Percentiles rank a stretch among this genome's conserved stretches.
These are phyloP conservation scores for Catalaphyllia jardinei DNA, from an alignment of 64 coral and sea anemone species.

Conservation along the genomic window DNA sequence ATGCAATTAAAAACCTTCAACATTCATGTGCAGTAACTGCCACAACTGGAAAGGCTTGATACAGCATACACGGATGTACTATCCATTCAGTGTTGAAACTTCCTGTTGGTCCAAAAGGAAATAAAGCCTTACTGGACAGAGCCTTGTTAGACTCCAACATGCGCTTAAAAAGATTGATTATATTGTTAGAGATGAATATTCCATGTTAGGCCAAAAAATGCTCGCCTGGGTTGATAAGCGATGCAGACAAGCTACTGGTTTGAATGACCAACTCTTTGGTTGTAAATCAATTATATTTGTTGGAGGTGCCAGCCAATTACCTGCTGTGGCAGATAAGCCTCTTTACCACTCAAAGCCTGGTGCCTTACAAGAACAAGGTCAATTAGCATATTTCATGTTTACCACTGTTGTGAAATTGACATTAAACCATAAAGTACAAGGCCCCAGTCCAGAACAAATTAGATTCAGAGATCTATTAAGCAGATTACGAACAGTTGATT, in stretches of 20 bases:
- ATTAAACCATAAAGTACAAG: conserved; percentile 12
- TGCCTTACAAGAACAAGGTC: conserved; percentile 15
- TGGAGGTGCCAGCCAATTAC: conserved; percentile 34
- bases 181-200: conserved; percentile 50
- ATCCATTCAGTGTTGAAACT: conserved; percentile 33
- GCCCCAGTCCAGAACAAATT: not conserved
- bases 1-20: conserved; percentile 27
- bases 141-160: conserved; percentile 26
- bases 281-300: conserved; percentile 24
- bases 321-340: conserved; percentile 29
- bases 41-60: conserved; percentile 39
- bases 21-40: conserved; percentile 38
- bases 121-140: conserved; percentile 26
- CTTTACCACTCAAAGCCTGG: conserved; percentile 21
- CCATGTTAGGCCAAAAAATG: conserved; percentile 33
- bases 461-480: not conserved
- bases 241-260: conserved; percentile 22
- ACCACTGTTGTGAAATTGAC: conserved; percentile 6
- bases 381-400: conserved; percentile 6
- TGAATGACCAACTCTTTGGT: conserved; percentile 22
- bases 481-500: not conserved
- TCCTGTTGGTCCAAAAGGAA: conserved; percentile 33
- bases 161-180: conserved; percentile 20
- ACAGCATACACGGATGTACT: conserved; percentile 27
- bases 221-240: conserved; percentile 34